Conservation (phyloP, 30 jellyfish, hydroid and myxozoan species). For the Aurelia sp. region DNA sequence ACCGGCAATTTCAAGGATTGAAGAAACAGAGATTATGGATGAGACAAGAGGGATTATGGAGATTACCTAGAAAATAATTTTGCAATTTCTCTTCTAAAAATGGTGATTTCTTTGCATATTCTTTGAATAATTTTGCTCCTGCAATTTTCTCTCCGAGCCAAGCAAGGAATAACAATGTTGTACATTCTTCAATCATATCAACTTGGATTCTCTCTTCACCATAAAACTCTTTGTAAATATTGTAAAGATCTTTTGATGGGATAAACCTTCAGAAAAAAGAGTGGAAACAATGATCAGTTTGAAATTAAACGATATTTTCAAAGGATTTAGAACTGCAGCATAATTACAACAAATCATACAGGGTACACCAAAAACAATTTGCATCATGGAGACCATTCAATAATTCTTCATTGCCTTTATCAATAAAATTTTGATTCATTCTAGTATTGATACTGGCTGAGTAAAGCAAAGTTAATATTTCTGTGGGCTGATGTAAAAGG, state of each 20-base stretch:
- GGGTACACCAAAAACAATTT: too few relatives aligned
- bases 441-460: too few relatives aligned
- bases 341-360: too few relatives aligned
- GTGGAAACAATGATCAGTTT: background rate
- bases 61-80: conserved; percentile 76
- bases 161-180: conserved; percentile 69
- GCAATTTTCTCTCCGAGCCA: conserved; percentile 84
- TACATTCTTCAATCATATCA: conserved; percentile 66
- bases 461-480: too few relatives aligned
- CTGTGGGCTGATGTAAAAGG: too few relatives aligned
- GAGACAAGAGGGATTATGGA: background rate
- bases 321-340: background rate
- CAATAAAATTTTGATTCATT: too few relatives aligned
- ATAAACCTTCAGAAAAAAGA: conserved; percentile 60
- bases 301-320: background rate
- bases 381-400: too few relatives aligned
- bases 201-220: conserved; percentile 67
- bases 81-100: conserved; percentile 77
- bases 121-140: conserved; percentile 73
- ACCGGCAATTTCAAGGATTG: too few relatives aligned
- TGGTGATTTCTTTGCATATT: conserved; percentile 80
- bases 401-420: too few relatives aligned
- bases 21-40: too few relatives aligned
- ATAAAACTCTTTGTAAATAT: conserved; percentile 73
- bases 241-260: conserved; percentile 72